Evolutionary conservation across 2,113 vertebrate genomes (phyloP).

Genomic region (Thermophis baileyi): DNA sequence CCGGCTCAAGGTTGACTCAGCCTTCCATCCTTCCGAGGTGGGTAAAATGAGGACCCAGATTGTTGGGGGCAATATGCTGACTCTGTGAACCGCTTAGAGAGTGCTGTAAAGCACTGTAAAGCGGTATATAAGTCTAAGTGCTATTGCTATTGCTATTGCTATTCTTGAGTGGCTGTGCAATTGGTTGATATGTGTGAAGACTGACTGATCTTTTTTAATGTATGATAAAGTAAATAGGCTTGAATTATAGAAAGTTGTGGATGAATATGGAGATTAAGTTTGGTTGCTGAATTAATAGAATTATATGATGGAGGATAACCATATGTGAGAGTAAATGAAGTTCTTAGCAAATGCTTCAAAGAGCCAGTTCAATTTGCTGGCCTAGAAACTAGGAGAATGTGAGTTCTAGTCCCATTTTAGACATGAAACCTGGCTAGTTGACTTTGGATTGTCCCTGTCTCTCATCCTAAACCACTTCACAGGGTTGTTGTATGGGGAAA

Average conservation of each 20-base stretch:
- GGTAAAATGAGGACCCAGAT: too few species aligned
- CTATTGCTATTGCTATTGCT: too few species aligned
- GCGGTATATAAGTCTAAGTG: too few species aligned
- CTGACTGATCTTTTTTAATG: not conserved
- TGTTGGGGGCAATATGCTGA: too few species aligned
- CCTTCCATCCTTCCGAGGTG: too few species aligned
- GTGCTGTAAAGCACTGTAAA: too few species aligned
- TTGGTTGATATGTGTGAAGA: not conserved
- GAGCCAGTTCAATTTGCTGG: not conserved
- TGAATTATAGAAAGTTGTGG: not conserved
- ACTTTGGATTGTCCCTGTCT: not conserved
- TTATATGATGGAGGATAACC: not conserved
- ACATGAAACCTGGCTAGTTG: not conserved
- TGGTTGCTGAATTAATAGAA: not conserved
- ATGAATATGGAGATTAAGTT: not conserved
- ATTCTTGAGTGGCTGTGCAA: not conserved
- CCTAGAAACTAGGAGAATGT: not conserved
- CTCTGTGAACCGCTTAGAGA: too few species aligned
- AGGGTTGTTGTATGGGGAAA: not conserved
- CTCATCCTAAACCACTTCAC: not conserved
- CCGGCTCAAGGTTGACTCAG: too few species aligned
- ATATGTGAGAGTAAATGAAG: not conserved
- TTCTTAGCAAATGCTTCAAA: not conserved
- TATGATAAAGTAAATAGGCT: not conserved
- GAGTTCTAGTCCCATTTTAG: not conserved